A percentile compares a stretch with the other conserved stretches of the same genome.
Conservation (phyloP, 2,113 vertebrate species). For the Colaptes auratus region DNA sequence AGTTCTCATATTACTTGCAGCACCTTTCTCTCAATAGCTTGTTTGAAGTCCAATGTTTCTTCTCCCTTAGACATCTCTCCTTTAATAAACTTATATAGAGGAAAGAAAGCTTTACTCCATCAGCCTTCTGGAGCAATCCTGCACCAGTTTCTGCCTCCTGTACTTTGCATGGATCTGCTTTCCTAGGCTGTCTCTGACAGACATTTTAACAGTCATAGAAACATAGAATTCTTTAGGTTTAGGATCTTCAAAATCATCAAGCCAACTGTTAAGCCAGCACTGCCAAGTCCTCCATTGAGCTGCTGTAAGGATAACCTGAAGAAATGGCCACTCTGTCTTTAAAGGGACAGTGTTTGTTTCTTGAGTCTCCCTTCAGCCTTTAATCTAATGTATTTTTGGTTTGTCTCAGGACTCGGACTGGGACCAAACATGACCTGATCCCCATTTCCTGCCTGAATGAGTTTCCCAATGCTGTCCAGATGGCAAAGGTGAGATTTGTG, state of each 20-base stretch:
- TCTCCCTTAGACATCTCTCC: neutral
- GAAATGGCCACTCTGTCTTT: neutral
- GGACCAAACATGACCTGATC: slow-evolving; percentile 85
- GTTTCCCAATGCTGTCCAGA: slow-evolving; percentile 86
- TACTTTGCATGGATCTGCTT: neutral
- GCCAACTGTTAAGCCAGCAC: neutral
- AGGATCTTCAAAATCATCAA: neutral
- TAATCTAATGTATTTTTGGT: slow-evolving; percentile 15
- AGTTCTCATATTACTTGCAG: neutral
- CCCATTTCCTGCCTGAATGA: slow-evolving; percentile 80
- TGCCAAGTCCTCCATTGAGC: neutral
- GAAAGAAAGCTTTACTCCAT: neutral
- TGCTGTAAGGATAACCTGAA: neutral
- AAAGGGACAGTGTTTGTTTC: neutral
- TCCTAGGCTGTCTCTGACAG: neutral
- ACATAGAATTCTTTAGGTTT: neutral
- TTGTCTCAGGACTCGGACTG: slow-evolving; percentile 82
- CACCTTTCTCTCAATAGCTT: neutral
- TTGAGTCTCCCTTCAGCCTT: neutral
- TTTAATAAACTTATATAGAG: neutral
- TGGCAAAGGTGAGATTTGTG: slow-evolving; percentile 83
- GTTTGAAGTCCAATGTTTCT: neutral
- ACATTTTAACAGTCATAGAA: neutral
- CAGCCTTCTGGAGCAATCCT: neutral
- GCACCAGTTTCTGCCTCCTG: neutral